Conservation (phyloP, 2,888 invertebrate genomes). For the Ariolimax columbianus region DNA sequence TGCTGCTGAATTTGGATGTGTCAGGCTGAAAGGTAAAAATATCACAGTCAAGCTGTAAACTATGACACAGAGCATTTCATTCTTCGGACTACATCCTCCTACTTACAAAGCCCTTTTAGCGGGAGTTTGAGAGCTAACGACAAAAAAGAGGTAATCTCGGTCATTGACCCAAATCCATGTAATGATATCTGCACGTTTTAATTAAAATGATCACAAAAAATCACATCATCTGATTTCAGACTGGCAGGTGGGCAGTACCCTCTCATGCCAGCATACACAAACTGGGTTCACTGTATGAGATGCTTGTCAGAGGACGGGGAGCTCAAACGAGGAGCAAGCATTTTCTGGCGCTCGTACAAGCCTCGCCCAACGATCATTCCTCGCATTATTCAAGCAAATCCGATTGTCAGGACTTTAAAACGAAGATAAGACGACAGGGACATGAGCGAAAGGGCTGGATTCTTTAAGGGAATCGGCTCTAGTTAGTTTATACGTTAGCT, state of each 20-base stretch:
- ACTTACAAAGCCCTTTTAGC: too few species aligned
- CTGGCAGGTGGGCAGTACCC: slow-evolving; percentile 90
- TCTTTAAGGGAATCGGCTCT: background rate
- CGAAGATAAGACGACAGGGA: background rate
- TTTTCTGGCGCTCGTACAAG: slow-evolving; percentile 84
- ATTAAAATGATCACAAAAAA: too few species aligned
- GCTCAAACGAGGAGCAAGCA: slow-evolving; percentile 90
- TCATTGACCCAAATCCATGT: too few species aligned
- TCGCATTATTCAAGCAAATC: background rate
- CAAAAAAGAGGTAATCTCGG: too few species aligned
- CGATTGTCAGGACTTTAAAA: background rate
- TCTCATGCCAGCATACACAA: slow-evolving; percentile 88
- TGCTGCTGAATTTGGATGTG: too few species aligned
- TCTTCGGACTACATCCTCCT: too few species aligned
- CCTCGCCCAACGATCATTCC: background rate
- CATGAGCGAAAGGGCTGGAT: background rate
- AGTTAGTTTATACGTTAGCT: too few species aligned
- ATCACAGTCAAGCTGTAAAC: too few species aligned
- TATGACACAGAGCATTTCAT: too few species aligned
- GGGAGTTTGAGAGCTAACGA: too few species aligned
- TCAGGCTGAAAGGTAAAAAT: too few species aligned
- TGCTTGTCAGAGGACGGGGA: slow-evolving; percentile 54
- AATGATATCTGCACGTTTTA: too few species aligned
- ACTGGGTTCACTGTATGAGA: slow-evolving; percentile 88
- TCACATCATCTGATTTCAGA: slow-evolving; percentile 72